These are phyloP conservation scores for Syritta pipiens DNA, from an alignment of 2,888 invertebrate genomes.

Conservation along the genomic window DNA sequence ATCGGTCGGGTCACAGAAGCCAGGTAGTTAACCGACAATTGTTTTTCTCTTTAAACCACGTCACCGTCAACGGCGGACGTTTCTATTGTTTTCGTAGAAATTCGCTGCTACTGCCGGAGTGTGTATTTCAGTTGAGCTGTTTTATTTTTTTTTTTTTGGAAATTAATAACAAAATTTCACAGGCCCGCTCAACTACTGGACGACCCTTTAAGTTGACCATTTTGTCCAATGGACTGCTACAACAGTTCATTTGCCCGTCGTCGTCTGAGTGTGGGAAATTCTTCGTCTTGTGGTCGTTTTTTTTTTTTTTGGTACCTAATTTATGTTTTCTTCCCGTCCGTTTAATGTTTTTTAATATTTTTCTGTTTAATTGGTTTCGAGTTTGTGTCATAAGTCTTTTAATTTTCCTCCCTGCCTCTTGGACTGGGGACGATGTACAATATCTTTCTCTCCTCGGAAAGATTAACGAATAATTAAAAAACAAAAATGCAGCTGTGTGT, in stretches of 20 bases:
- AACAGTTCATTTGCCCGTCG: conserved; percentile 52
- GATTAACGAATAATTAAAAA: conserved; percentile 25
- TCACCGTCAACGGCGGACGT: conserved; percentile 58
- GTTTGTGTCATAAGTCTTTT: conserved; percentile 66
- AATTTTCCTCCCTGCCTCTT: conserved; percentile 41
- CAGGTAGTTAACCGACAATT: conserved; percentile 67
- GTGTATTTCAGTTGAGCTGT: conserved; percentile 49
- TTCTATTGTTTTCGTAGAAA: conserved; percentile 67
- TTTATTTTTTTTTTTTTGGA: conserved; percentile 40
- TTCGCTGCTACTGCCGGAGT: conserved; percentile 46
- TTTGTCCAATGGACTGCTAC: conserved; percentile 66
- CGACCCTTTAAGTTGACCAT: conserved; percentile 64
- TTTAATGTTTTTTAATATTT: conserved; percentile 66
- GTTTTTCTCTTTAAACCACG: conserved; percentile 59
- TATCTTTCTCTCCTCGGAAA: neutral
- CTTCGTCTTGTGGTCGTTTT: conserved; percentile 32
- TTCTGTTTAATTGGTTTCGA: conserved; percentile 65
- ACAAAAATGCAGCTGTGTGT: conserved; percentile 37
- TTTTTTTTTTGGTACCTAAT: conserved; percentile 43
- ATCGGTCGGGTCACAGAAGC: conserved; percentile 66
- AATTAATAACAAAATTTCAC: conserved; percentile 68
- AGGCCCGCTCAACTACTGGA: conserved; percentile 46
- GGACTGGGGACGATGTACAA: conserved; percentile 1
- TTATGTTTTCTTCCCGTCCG: conserved; percentile 40
- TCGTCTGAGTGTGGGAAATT: conserved; percentile 66